Conservation (phyloP, 2,888 invertebrate genomes). For the Thymelicus lineola region DNA sequence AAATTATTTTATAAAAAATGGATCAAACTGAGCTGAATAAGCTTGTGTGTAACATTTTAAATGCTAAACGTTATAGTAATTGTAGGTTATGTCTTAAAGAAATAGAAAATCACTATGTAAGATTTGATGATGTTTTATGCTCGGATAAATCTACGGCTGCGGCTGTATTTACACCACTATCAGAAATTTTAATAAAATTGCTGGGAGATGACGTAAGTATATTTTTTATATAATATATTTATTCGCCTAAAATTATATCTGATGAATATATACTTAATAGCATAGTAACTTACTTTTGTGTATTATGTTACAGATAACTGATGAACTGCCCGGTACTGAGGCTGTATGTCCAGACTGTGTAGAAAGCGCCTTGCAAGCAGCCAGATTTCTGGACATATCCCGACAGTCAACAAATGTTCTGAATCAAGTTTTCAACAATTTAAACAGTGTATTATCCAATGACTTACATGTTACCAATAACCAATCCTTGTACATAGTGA, state of each 20-base stretch:
- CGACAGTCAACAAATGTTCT: conserved; percentile 56
- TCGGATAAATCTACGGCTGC: conserved; percentile 43
- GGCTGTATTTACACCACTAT: conserved; percentile 13
- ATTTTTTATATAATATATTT: not conserved
- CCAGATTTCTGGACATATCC: conserved; percentile 60
- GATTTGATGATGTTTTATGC: conserved; percentile 62
- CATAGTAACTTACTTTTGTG: not conserved
- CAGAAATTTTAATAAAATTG: conserved; percentile 55
- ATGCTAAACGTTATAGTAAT: conserved; percentile 64
- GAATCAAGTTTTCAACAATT: conserved; percentile 58
- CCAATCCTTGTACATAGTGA: conserved; percentile 59
- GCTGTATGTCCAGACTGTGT: conserved; percentile 67
- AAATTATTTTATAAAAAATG: conserved; percentile 46
- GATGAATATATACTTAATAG: no score
- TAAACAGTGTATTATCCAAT: conserved; percentile 53
- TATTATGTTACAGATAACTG: conserved; percentile 58
- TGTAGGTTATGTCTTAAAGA: conserved; percentile 75
- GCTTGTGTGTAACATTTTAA: conserved; percentile 66
- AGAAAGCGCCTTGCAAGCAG: conserved; percentile 54
- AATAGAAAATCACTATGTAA: conserved; percentile 61
- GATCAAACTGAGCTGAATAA: conserved; percentile 56
- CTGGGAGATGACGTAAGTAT: conserved; percentile 59
- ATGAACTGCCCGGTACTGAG: conserved; percentile 66
- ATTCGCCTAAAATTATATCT: no score
- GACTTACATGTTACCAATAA: conserved; percentile 51